Evolutionary conservation across 2,113 vertebrate species (phyloP).

Genomic region (Nanorana parkeri): DNA sequence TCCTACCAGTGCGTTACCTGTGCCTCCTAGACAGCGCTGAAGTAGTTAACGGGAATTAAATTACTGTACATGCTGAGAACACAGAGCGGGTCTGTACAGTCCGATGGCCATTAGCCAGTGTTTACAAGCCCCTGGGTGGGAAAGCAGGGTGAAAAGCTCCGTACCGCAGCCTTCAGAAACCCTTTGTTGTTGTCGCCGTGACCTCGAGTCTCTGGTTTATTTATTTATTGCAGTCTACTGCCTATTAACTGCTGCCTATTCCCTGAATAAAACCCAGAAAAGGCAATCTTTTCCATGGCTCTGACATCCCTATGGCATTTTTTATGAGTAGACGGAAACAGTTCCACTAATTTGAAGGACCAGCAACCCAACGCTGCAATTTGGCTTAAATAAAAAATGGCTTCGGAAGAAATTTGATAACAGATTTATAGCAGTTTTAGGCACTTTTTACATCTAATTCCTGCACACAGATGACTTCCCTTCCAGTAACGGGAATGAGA

Average conservation of each 20-base stretch:
- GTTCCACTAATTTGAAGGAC: neutral
- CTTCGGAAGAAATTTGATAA: too few relatives aligned
- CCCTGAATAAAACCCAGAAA: slow-evolving; percentile 57
- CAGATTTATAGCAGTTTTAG: too few relatives aligned
- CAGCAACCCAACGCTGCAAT: too few relatives aligned
- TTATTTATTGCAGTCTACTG: slow-evolving; percentile 74
- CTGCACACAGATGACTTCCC: too few relatives aligned
- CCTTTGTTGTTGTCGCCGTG: slow-evolving; percentile 79
- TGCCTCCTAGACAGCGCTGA: neutral
- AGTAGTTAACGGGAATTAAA: slow-evolving; percentile 63
- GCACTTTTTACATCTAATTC: too few relatives aligned
- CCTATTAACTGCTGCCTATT: slow-evolving; percentile 75
- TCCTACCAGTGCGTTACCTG: too few relatives aligned
- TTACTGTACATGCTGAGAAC: slow-evolving; percentile 68
- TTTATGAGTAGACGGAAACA: slow-evolving; percentile 14
- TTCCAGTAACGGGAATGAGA: too few relatives aligned
- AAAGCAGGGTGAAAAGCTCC: slow-evolving; percentile 87
- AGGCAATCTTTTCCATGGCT: slow-evolving; percentile 48
- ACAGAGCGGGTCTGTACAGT: slow-evolving; percentile 75
- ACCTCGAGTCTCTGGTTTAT: slow-evolving; percentile 80
- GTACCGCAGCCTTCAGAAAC: slow-evolving; percentile 76
- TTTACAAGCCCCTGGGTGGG: slow-evolving; percentile 94
- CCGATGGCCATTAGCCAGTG: slow-evolving; percentile 82
- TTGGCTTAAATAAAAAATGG: too few relatives aligned
- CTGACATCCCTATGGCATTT: neutral